A percentile compares a stretch with the other conserved stretches of the same genome.
phyloP scores from a whole-genome alignment of 2,797 vertebrate species.

The Liasis olivaceus region DNA sequence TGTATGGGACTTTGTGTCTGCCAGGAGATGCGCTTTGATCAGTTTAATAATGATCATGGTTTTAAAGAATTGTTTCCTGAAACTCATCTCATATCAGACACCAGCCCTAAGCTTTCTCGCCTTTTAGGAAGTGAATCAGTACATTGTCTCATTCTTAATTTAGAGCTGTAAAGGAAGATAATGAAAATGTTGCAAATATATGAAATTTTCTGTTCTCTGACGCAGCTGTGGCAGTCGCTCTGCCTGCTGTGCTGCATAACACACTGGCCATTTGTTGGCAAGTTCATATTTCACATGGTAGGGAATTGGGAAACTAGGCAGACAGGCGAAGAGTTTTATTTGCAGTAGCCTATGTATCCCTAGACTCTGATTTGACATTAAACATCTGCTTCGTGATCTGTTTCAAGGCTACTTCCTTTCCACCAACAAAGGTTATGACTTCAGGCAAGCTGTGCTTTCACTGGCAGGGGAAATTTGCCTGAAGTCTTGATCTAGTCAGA shows the following conservation, averaged over 20 bases:
- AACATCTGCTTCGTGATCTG: slow-evolving; percentile 79
- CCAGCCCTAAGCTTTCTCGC: not conserved
- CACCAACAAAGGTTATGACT: slow-evolving; percentile 74
- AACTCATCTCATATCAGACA: slow-evolving; percentile 26
- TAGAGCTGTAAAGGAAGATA: slow-evolving; percentile 53
- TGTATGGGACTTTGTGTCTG: not conserved
- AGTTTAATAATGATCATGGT: not conserved
- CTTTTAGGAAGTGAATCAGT: slow-evolving; percentile 27
- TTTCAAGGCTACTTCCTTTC: slow-evolving; percentile 75
- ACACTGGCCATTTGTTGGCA: slow-evolving; percentile 73
- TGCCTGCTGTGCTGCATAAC: slow-evolving; percentile 66
- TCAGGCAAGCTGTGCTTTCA: slow-evolving; percentile 73
- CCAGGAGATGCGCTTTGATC: not conserved
- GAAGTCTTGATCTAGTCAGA: slow-evolving; percentile 74
- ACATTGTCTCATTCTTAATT: slow-evolving; percentile 40
- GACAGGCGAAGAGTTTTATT: slow-evolving; percentile 77
- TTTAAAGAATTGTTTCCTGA: slow-evolving; percentile 4
- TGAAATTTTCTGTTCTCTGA: slow-evolving; percentile 59
- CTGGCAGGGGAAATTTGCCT: slow-evolving; percentile 65
- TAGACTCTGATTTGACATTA: slow-evolving; percentile 78
- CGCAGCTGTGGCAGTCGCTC: slow-evolving; percentile 67
- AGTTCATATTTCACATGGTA: slow-evolving; percentile 78
- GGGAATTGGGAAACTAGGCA: slow-evolving; percentile 77
- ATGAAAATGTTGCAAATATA: slow-evolving; percentile 66
- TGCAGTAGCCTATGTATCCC: slow-evolving; percentile 72